A percentile compares a stretch with the other conserved stretches of the same genome.
Conservation (phyloP, 2,113 vertebrate species). For the Antennarius striatus region DNA sequence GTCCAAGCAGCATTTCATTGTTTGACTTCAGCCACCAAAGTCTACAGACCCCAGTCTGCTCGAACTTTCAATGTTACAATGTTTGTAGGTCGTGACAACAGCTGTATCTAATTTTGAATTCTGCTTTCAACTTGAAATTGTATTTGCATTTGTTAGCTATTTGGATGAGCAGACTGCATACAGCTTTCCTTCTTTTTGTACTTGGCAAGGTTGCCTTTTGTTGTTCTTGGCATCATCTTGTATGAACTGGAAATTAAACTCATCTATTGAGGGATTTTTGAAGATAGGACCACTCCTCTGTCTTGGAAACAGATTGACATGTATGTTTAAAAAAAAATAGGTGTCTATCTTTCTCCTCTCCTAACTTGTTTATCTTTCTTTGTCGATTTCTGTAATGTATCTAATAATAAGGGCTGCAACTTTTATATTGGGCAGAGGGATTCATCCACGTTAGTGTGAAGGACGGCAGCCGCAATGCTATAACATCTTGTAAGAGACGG, state of each 20-base stretch:
- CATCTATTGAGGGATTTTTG: slow-evolving; percentile 47
- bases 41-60: slow-evolving; percentile 9
- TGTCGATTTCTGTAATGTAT: slow-evolving; percentile 26
- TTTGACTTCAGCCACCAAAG: slow-evolving; percentile 31
- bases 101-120: slow-evolving; percentile 54
- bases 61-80: slow-evolving; percentile 16
- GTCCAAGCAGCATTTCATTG: slow-evolving; percentile 6
- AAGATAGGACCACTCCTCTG: background rate
- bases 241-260: slow-evolving; percentile 65
- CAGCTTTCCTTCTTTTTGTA: slow-evolving; percentile 25
- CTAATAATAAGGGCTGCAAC: background rate
- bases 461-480: slow-evolving; percentile 29
- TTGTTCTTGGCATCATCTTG: slow-evolving; percentile 54
- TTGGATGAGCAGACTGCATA: slow-evolving; percentile 23
- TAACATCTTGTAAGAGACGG: slow-evolving; percentile 27
- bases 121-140: slow-evolving; percentile 43
- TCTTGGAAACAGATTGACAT: slow-evolving; percentile 51
- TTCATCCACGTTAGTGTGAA: slow-evolving; percentile 13
- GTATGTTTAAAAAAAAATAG: slow-evolving; percentile 20
- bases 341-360: slow-evolving; percentile 10
- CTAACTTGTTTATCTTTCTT: slow-evolving; percentile 17
- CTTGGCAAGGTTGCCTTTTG: slow-evolving; percentile 47
- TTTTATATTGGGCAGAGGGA: slow-evolving; percentile 1
- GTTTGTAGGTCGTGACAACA: slow-evolving; percentile 54
- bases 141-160: slow-evolving; percentile 54